A percentile compares a stretch with the other conserved stretches of the same genome.
Evolutionary conservation across 2,888 invertebrate genomes (phyloP).

Genomic region (Laspeyria flexula): DNA sequence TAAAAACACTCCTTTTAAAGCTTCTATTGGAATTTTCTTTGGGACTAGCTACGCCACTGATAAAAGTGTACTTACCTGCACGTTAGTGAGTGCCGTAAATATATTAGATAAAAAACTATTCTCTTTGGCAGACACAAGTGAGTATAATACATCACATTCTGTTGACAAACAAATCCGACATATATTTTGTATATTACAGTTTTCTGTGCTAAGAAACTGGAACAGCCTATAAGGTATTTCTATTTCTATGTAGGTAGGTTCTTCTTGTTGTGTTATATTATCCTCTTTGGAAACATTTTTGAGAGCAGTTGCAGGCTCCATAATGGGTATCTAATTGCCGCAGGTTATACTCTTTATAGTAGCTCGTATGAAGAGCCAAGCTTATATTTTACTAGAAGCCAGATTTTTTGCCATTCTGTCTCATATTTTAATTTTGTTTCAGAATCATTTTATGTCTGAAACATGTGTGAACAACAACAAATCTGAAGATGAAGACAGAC

Average conservation of each 20-base stretch:
- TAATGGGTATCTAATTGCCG: slow-evolving; percentile 1
- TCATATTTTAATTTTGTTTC: too few relatives aligned
- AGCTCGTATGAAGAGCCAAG: too few relatives aligned
- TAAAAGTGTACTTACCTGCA: slow-evolving; percentile 66
- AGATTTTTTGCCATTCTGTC: too few relatives aligned
- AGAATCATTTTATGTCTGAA: too few relatives aligned
- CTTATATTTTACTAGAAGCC: too few relatives aligned
- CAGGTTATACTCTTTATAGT: too few relatives aligned
- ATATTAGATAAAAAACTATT: slow-evolving; percentile 61
- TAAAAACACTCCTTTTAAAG: too few relatives aligned
- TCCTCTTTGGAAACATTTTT: slow-evolving; percentile 2
- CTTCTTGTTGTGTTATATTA: slow-evolving; percentile 14
- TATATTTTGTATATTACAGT: slow-evolving; percentile 58
- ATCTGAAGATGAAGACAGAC: too few relatives aligned
- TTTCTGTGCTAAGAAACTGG: slow-evolving; percentile 48
- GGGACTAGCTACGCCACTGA: too few relatives aligned
- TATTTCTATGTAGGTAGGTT: slow-evolving; percentile 42
- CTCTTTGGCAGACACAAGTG: slow-evolving; percentile 60
- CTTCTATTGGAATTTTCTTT: too few relatives aligned
- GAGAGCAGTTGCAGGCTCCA: slow-evolving; percentile 6
- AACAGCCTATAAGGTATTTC: slow-evolving; percentile 55
- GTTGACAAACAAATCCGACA: slow-evolving; percentile 80
- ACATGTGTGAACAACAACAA: too few relatives aligned
- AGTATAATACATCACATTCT: slow-evolving; percentile 59
- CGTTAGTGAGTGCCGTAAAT: slow-evolving; percentile 62